A percentile compares a stretch with the other conserved stretches of the same genome.
Evolutionary conservation across 2,888 invertebrate genomes (phyloP).

Genomic region (Lasioglossum marginatum): DNA sequence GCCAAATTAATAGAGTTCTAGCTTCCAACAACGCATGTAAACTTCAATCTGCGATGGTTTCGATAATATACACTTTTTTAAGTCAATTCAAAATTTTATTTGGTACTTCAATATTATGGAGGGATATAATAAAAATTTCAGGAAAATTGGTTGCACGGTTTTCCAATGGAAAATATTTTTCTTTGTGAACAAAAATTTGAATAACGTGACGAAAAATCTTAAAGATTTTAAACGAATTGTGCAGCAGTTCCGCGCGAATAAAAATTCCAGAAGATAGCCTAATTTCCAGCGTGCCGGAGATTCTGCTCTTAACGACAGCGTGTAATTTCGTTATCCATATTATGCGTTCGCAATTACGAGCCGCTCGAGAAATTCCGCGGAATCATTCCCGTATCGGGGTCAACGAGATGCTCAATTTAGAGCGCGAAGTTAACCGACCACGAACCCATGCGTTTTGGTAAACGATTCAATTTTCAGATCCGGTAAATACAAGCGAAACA

Average conservation of each 20-base stretch:
- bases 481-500: slow-evolving; percentile 40
- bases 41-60: neutral
- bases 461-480: slow-evolving; percentile 37
- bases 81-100: neutral
- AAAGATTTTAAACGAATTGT: neutral
- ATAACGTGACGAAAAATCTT: neutral
- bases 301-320: neutral
- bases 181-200: neutral
- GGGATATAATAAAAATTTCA: neutral
- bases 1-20: neutral
- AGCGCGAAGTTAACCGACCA: neutral
- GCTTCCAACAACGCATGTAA: neutral
- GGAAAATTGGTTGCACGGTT: neutral
- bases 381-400: slow-evolving; percentile 11
- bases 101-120: neutral
- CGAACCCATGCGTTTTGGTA: neutral
- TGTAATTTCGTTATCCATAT: neutral
- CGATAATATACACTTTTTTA: neutral
- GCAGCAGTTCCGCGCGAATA: no score
- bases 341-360: neutral
- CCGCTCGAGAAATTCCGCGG: neutral
- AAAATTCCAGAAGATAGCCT: no score
- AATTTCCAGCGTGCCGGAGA: neutral
- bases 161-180: neutral
- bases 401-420: slow-evolving; percentile 6